Percentiles rank a stretch among this genome's conserved stretches.
phyloP scores from a whole-genome alignment of 2,888 invertebrate genomes.

The Dolichopus griseipennis region DNA sequence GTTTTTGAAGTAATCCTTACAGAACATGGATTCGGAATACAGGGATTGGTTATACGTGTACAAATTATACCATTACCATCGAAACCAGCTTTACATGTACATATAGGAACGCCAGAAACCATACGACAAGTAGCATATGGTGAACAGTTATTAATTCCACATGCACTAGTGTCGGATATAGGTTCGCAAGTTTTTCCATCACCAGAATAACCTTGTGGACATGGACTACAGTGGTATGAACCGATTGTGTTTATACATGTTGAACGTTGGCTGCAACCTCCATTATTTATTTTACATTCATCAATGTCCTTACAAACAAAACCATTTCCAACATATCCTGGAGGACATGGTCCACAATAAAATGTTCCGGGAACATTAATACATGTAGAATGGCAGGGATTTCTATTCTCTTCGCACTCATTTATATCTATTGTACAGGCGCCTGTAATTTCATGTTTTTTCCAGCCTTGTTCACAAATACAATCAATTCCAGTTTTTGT shows the following conservation, averaged over 20 bases:
- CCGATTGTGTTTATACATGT: conserved; percentile 85
- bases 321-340: conserved; percentile 81
- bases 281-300: conserved; percentile 75
- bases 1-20: conserved; percentile 19
- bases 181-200: conserved; percentile 67
- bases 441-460: conserved; percentile 53
- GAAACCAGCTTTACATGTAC: conserved; percentile 71
- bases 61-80: conserved; percentile 79
- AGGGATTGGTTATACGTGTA: conserved; percentile 41
- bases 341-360: conserved; percentile 78
- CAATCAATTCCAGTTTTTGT: conserved; percentile 63
- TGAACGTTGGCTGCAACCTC: conserved; percentile 79
- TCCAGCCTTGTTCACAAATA: conserved; percentile 85
- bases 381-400: conserved; percentile 76
- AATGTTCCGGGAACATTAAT: conserved; percentile 85
- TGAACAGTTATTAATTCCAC: conserved; percentile 54
- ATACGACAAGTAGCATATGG: conserved; percentile 71
- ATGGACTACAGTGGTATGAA: conserved; percentile 74
- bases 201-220: conserved; percentile 81
- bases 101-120: conserved; percentile 55
- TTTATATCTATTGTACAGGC: conserved; percentile 77
- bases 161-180: conserved; percentile 29
- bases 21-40: conserved; percentile 50
- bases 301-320: conserved; percentile 77
- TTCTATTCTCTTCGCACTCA: conserved; percentile 63